phyloP scores from a whole-genome alignment of 2,888 invertebrate species.

The Acrobasis suavella region DNA sequence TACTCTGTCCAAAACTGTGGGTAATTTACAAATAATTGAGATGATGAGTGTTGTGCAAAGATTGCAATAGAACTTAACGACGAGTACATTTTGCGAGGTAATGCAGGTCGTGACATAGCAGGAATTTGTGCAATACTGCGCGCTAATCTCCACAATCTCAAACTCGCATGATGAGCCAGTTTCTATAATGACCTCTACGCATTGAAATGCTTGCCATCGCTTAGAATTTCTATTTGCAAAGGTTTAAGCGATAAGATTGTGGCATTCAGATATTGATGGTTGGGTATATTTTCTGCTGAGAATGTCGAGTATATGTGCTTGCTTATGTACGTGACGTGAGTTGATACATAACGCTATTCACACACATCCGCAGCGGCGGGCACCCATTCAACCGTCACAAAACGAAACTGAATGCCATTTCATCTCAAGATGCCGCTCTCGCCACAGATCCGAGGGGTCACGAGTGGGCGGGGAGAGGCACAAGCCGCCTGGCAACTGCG shows the following conservation, averaged over 20 bases:
- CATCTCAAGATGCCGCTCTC: slow-evolving; percentile 66
- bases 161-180: slow-evolving; percentile 21
- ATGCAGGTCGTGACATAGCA: slow-evolving; percentile 10
- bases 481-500: slow-evolving; percentile 69
- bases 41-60: neutral
- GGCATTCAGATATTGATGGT: slow-evolving; percentile 30
- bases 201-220: slow-evolving; percentile 35
- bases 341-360: slow-evolving; percentile 46
- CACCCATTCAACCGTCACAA: slow-evolving; percentile 70
- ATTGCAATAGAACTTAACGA: slow-evolving; percentile 1
- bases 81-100: slow-evolving; percentile 1
- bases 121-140: slow-evolving; percentile 4
- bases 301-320: slow-evolving; percentile 10
- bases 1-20: neutral
- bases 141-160: slow-evolving; percentile 2
- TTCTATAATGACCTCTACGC: slow-evolving; percentile 42
- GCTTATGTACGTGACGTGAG: slow-evolving; percentile 21
- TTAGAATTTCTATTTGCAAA: slow-evolving; percentile 8
- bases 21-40: slow-evolving; percentile 1
- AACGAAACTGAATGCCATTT: slow-evolving; percentile 68
- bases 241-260: slow-evolving; percentile 19
- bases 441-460: slow-evolving; percentile 53
- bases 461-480: slow-evolving; percentile 43
- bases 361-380: slow-evolving; percentile 54
- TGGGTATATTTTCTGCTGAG: slow-evolving; percentile 23